Evolutionary conservation across 1,140 invertebrate genomes (phyloP).

Genomic region (Drosophila carrolli): DNA sequence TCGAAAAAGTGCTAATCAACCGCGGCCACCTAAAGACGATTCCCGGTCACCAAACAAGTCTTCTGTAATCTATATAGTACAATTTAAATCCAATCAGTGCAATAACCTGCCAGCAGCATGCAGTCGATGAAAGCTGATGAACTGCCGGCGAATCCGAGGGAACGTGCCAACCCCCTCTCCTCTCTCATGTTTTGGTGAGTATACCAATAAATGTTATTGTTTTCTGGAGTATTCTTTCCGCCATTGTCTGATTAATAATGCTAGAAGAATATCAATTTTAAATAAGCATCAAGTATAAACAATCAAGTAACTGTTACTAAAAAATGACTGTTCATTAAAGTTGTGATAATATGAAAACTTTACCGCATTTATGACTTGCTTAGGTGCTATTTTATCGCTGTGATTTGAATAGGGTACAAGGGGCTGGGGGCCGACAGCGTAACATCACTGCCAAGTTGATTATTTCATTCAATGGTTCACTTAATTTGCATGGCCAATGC

Average conservation of each 20-base stretch:
- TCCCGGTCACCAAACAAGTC: constrained; percentile 1
- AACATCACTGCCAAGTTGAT: constrained; percentile 46
- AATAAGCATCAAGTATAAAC: too few species aligned
- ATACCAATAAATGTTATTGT: background rate
- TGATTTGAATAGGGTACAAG: background rate
- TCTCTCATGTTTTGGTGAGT: constrained; percentile 71
- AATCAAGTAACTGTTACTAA: background rate
- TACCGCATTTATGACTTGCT: constrained; percentile 23
- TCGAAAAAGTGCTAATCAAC: constrained; percentile 59
- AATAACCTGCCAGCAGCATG: constrained; percentile 46
- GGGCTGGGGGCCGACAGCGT: constrained; percentile 7
- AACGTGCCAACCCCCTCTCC: constrained; percentile 64
- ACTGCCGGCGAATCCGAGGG: constrained; percentile 67
- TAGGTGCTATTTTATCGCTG: constrained; percentile 3
- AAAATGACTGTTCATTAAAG: constrained; percentile 6
- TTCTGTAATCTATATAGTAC: constrained; percentile 30
- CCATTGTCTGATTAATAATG: too few species aligned
- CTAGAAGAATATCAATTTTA: too few species aligned
- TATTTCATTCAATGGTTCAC: constrained; percentile 66
- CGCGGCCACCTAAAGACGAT: constrained; percentile 19
- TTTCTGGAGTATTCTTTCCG: background rate
- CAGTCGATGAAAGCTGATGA: constrained; percentile 74
- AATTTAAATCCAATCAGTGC: constrained; percentile 38
- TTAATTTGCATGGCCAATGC: constrained; percentile 51
- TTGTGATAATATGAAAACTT: constrained; percentile 16